These are phyloP conservation scores for Dermolepida albohirtum DNA, from an alignment of 2,888 invertebrate species.

Conservation along the genomic window DNA sequence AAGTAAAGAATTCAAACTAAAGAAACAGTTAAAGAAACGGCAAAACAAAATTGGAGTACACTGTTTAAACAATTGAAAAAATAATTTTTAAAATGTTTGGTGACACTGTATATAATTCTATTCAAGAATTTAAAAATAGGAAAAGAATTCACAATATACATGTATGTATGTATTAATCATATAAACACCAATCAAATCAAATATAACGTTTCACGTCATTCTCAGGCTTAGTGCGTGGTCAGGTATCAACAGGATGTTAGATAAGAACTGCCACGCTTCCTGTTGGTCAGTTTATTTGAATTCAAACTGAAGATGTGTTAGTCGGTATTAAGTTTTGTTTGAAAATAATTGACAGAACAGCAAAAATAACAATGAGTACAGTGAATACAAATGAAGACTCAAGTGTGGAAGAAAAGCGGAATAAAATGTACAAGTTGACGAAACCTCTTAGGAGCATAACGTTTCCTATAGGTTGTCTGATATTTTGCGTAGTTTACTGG, in stretches of 20 bases:
- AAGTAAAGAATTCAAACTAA: no score
- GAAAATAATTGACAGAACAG: background rate
- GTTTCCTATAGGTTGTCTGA: constrained; percentile 37
- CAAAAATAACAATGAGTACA: constrained; percentile 11
- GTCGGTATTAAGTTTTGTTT: constrained; percentile 9
- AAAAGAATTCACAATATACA: no score
- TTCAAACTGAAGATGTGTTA: constrained; percentile 11
- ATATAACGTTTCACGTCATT: no score
- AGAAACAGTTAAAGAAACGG: no score
- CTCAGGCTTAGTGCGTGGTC: constrained; percentile 1
- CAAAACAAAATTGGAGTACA: no score
- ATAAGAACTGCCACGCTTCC: constrained; percentile 18
- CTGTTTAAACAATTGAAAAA: no score
- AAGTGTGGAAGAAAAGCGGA: constrained; percentile 9
- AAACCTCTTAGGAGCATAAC: constrained; percentile 34
- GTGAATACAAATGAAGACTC: background rate
- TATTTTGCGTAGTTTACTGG: constrained; percentile 42
- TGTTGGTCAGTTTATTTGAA: constrained; percentile 34
- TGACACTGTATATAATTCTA: no score
- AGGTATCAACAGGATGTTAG: constrained; percentile 34
- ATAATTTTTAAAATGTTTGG: no score
- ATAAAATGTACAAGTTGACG: constrained; percentile 3
- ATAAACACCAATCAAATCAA: no score
- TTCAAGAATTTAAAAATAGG: no score
- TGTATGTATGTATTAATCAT: no score